Evolutionary conservation across 2,113 vertebrate genomes (phyloP).

Genomic region (Pyxicephalus adspersus): DNA sequence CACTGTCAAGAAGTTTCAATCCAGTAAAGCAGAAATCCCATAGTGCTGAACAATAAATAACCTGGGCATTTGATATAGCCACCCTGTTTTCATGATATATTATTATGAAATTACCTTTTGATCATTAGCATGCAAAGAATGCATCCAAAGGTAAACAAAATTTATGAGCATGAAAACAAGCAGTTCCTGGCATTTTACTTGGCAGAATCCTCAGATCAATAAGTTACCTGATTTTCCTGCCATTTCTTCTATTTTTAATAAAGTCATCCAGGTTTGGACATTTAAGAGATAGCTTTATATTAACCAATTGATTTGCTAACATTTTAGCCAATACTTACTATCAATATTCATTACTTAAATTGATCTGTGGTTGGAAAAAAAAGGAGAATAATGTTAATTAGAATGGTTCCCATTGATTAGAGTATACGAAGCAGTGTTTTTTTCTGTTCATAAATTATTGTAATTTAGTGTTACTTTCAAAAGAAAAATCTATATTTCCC

Average conservation of each 20-base stretch:
- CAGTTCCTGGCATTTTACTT: conserved; percentile 13
- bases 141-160: conserved; percentile 3
- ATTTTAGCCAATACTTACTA: conserved; percentile 46
- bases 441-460: conserved; percentile 18
- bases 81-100: neutral
- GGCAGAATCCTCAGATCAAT: conserved; percentile 9
- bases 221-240: conserved; percentile 7
- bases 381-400: conserved; percentile 42
- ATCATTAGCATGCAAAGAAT: neutral
- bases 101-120: neutral
- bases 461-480: conserved; percentile 4
- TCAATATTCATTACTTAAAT: conserved; percentile 48
- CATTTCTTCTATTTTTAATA: conserved; percentile 31
- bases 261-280: conserved; percentile 13
- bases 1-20: too few species aligned
- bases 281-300: conserved; percentile 36
- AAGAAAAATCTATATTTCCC: conserved; percentile 14
- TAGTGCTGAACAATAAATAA: too few species aligned
- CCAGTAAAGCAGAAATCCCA: too few species aligned
- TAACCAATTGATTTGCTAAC: conserved; percentile 45
- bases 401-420: conserved; percentile 15
- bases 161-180: conserved; percentile 1
- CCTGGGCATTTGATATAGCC: too few species aligned
- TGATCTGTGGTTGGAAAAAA: conserved; percentile 28
- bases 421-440: neutral